Percentiles rank a stretch among this genome's conserved stretches.
Evolutionary conservation across 1,140 invertebrate species (phyloP).

Genomic region (Oedothorax gibbosus): DNA sequence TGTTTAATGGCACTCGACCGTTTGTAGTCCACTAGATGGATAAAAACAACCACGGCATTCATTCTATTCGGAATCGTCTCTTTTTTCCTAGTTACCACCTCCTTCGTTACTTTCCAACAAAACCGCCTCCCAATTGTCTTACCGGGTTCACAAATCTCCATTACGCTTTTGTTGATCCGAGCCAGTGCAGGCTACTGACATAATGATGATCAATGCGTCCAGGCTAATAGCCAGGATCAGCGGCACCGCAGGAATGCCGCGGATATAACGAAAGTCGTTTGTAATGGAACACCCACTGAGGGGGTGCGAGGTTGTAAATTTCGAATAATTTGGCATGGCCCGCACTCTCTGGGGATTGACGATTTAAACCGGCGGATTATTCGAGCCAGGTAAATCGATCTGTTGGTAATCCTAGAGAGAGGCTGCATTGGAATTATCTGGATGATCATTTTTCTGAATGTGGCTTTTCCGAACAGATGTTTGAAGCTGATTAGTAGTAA

Average conservation of each 20-base stretch:
- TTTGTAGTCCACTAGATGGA: no score
- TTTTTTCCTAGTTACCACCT: slow-evolving; percentile 1
- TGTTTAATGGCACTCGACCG: no score
- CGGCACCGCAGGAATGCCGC: slow-evolving; percentile 21
- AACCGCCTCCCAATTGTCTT: slow-evolving; percentile 33
- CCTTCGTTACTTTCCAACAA: slow-evolving; percentile 5
- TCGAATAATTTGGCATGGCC: slow-evolving; percentile 36
- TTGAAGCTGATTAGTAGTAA: no score
- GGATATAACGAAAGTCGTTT: slow-evolving; percentile 39
- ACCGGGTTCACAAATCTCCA: slow-evolving; percentile 51
- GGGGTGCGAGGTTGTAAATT: slow-evolving; percentile 39
- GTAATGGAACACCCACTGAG: slow-evolving; percentile 35
- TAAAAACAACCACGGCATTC: no score
- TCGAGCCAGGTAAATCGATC: not conserved
- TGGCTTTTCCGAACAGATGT: no score
- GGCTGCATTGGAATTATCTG: no score
- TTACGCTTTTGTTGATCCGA: slow-evolving; percentile 45
- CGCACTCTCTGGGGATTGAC: slow-evolving; percentile 8
- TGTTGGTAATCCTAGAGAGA: no score
- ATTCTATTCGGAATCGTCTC: no score
- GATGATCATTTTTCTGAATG: no score
- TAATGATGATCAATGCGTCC: slow-evolving; percentile 52
- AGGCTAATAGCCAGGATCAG: slow-evolving; percentile 49
- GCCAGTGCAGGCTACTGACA: slow-evolving; percentile 25
- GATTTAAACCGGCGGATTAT: slow-evolving; percentile 31